phyloP scores from a whole-genome alignment of 2,797 vertebrate genomes.

The Anas acuta region DNA sequence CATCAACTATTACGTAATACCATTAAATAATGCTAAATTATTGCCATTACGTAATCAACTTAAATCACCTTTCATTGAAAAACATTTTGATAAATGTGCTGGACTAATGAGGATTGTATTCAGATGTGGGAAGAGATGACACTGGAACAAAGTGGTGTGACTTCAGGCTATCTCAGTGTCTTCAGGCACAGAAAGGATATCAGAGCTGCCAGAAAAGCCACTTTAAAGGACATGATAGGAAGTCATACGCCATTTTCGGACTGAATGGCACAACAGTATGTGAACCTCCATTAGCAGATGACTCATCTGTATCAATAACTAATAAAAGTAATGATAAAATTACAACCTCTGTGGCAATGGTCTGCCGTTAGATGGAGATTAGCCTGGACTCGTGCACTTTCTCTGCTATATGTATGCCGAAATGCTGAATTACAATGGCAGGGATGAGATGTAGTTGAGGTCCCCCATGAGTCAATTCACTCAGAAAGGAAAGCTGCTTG shows the following conservation, averaged over 20 bases:
- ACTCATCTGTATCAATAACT: not conserved
- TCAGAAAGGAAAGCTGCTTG: not conserved
- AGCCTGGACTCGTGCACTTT: not conserved
- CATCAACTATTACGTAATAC: fast-evolving
- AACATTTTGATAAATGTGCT: not conserved
- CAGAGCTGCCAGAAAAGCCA: not conserved
- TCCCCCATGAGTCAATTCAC: not conserved
- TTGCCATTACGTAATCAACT: not conserved
- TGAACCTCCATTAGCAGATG: not conserved
- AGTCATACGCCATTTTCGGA: not conserved
- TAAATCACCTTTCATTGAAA: not conserved
- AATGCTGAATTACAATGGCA: not conserved
- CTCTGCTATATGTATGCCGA: not conserved
- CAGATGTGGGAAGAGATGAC: not conserved
- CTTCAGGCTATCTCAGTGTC: not conserved
- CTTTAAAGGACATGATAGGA: not conserved
- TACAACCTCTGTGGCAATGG: not conserved
- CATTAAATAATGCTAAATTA: not conserved
- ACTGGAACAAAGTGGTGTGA: not conserved
- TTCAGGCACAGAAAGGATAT: not conserved
- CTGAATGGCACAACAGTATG: not conserved
- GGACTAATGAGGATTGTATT: not conserved
- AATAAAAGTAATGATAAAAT: not conserved
- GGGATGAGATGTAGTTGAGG: not conserved
- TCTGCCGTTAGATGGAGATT: not conserved